Evolutionary conservation across 2,888 invertebrate species (phyloP), one percentile per base, ranked within the genome.

Genomic region (Trachelus stipa): DNA sequence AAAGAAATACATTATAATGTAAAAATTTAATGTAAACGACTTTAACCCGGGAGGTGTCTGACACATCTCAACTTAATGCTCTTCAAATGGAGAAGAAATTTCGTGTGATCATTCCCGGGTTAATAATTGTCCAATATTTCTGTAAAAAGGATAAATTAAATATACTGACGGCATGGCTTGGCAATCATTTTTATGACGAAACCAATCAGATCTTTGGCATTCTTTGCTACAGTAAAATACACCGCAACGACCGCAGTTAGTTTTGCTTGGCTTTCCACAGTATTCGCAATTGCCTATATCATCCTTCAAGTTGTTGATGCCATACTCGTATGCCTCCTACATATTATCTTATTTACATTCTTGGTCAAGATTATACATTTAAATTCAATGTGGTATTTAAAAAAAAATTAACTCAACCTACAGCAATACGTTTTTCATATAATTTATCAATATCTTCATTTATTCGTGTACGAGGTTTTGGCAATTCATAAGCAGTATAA

Each of bases 141-240:
- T 56, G 56, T 56, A 23, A 23, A 56, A 56, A 56, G 2, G 9
- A 56, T 23, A 56, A 23, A 56, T 56, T 23, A 23, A 68, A 31
- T 74, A 78, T 83, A 86, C 85, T 84, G 80, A 88, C 87, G 90
- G 91, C 68, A 91, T 82, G n/a, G 79, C 68, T 73, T 79, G 76
- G 76, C 91, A 91, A 30, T 86, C 81, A 1, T 35, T 40, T 79
- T 85, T 87, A 79, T 91, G 91, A 12, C 78, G 81, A 1, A 85
- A 79, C 91, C 91, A 91, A 80, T 91, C 89, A 12, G 35, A 30
- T 9, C 79, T 12, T 81, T 91, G 91, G 74, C 91, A 91, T 1
- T 75, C 37, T 75, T 77, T 82, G 68, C 85, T 85, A 73, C 91
- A 91, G 77, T 91, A 91, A 79, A 84, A 89, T 6, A 79, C 83